These are phyloP conservation scores for Collichthys lucidus DNA, from an alignment of 2,113 vertebrate genomes.

Conservation along the genomic window DNA sequence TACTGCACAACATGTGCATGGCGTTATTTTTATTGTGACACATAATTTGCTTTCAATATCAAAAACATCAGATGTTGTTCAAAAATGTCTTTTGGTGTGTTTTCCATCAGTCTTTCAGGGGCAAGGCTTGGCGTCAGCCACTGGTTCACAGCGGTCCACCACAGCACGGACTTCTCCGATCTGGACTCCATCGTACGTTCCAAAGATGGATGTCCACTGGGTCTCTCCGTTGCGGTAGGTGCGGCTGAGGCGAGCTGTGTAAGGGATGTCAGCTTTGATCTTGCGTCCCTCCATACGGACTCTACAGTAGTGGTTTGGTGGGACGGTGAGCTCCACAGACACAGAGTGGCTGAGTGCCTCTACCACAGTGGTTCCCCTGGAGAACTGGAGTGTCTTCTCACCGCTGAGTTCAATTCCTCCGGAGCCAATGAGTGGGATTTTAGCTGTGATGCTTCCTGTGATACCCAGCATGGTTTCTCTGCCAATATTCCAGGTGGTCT, in stretches of 20 bases:
- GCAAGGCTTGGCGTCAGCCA: constrained; percentile 77
- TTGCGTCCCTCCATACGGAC: constrained; percentile 83
- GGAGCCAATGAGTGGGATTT: constrained; percentile 79
- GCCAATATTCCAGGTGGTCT: constrained; percentile 84
- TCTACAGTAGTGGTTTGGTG: constrained; percentile 79
- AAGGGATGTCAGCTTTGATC: constrained; percentile 81
- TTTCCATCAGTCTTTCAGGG: constrained; percentile 35
- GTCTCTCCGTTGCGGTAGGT: constrained; percentile 80
- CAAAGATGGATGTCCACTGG: constrained; percentile 79
- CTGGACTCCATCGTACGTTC: constrained; percentile 79
- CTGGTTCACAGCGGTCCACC: constrained; percentile 80
- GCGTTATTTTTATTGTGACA: constrained; percentile 1
- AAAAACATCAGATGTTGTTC: neutral
- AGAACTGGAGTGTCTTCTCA: constrained; percentile 80
- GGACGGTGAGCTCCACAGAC: constrained; percentile 76
- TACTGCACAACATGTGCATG: neutral
- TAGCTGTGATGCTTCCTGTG: constrained; percentile 75
- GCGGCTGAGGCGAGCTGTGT: constrained; percentile 79
- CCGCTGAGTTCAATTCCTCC: constrained; percentile 74
- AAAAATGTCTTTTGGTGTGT: rapidly evolving
- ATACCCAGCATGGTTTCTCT: constrained; percentile 79
- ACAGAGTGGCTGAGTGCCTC: constrained; percentile 79
- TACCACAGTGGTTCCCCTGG: constrained; percentile 75
- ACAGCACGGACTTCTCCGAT: constrained; percentile 81
- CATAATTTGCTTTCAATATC: constrained; percentile 6